Percentiles rank a stretch among this genome's conserved stretches.
phyloP scores from a whole-genome alignment of 2,797 vertebrate genomes.

The Balearica regulorum region DNA sequence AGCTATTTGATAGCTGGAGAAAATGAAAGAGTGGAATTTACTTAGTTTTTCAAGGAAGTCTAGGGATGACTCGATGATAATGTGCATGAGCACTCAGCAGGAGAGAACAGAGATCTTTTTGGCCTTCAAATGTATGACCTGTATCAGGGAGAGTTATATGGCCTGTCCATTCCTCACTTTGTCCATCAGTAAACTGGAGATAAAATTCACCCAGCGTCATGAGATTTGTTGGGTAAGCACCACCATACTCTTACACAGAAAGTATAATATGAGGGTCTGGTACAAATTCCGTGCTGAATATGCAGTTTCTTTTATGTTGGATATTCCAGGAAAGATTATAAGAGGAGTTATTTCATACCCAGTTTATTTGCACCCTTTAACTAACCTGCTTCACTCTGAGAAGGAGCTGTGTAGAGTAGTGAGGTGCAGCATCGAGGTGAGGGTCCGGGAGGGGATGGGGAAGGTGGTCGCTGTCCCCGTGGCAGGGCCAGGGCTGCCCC shows the following conservation, averaged over 20 bases:
- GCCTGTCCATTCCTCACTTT: neutral
- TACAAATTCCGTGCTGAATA: neutral
- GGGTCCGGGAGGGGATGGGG: neutral
- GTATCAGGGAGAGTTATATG: neutral
- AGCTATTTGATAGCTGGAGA: neutral
- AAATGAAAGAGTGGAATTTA: neutral
- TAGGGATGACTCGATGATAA: neutral
- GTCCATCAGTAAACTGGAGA: neutral
- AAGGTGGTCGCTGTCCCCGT: rapidly evolving
- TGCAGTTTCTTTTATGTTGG: neutral
- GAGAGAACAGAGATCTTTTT: neutral
- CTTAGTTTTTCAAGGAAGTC: neutral
- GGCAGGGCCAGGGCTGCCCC: neutral
- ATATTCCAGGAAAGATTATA: neutral
- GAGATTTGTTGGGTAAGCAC: neutral
- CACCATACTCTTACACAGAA: neutral
- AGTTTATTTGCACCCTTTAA: neutral
- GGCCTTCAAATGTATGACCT: neutral
- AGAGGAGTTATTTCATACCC: neutral
- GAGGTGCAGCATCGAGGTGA: neutral
- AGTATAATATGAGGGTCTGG: neutral
- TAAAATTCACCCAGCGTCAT: neutral
- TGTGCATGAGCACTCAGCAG: neutral
- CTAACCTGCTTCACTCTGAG: neutral
- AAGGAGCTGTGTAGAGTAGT: neutral